Conservation (phyloP, 2,113 vertebrate genomes). For the Tauraco erythrolophus region DNA sequence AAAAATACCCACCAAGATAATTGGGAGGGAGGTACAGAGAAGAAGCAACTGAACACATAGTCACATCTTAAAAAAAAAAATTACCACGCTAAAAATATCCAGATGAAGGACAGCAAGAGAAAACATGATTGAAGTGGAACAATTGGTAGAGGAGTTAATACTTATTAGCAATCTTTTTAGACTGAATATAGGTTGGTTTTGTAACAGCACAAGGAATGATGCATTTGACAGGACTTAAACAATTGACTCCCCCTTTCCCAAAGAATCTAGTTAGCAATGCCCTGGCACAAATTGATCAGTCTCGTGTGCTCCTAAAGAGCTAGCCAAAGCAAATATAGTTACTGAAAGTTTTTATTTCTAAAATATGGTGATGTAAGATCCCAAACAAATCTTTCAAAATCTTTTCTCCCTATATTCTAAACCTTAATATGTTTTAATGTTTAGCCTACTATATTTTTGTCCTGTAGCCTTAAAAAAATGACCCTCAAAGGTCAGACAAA, state of each 20-base stretch:
- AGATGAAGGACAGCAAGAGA: slow-evolving; percentile 60
- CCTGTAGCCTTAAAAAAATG: background rate
- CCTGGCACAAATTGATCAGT: background rate
- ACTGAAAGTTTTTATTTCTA: background rate
- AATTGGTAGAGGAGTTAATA: slow-evolving; percentile 65
- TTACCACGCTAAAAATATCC: slow-evolving; percentile 49
- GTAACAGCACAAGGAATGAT: slow-evolving; percentile 50
- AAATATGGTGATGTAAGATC: background rate
- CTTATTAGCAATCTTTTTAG: slow-evolving; percentile 56
- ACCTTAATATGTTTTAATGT: background rate
- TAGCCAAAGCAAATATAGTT: background rate
- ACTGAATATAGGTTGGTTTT: slow-evolving; percentile 61
- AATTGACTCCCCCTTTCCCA: slow-evolving; percentile 26
- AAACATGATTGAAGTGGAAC: slow-evolving; percentile 63
- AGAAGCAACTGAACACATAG: slow-evolving; percentile 44
- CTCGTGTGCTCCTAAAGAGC: background rate
- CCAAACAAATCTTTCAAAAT: background rate
- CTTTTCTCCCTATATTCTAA: background rate
- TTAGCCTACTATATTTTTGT: background rate
- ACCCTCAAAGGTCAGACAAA: background rate
- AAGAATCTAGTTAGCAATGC: background rate
- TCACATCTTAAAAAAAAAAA: slow-evolving; percentile 28
- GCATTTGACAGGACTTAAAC: slow-evolving; percentile 63
- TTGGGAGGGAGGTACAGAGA: slow-evolving; percentile 45
- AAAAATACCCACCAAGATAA: slow-evolving; percentile 66